Evolutionary conservation across 2,888 invertebrate genomes (phyloP).

Genomic region (Hyppa rectilinea): DNA sequence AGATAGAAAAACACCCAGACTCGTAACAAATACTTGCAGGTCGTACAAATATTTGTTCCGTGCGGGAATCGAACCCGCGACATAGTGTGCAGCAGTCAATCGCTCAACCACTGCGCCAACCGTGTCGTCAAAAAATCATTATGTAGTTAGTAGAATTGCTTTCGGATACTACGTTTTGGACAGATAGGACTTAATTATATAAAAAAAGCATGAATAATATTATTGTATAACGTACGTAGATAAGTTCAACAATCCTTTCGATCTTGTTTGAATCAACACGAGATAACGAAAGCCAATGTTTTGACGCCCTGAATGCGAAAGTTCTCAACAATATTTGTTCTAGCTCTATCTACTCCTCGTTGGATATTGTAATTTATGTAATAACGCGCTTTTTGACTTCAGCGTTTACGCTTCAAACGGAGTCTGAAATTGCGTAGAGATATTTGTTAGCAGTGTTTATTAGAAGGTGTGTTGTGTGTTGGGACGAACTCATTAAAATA

Average conservation of each 20-base stretch:
- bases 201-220: too few species aligned
- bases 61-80: too few species aligned
- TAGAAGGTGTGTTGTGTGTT: conserved; percentile 15
- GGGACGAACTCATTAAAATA: conserved; percentile 42
- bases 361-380: conserved; percentile 63
- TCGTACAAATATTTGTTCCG: too few species aligned
- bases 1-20: too few species aligned
- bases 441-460: conserved; percentile 28
- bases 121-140: too few species aligned
- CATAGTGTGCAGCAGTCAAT: too few species aligned
- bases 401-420: conserved; percentile 28
- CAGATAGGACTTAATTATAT: too few species aligned
- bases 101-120: too few species aligned
- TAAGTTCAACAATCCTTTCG: conserved; percentile 31
- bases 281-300: conserved; percentile 38
- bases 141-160: background rate
- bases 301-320: conserved; percentile 48
- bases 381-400: conserved; percentile 44
- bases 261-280: conserved; percentile 53
- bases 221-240: too few species aligned
- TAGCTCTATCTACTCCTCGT: conserved; percentile 50
- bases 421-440: conserved; percentile 32
- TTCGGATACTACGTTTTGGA: background rate
- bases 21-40: too few species aligned
- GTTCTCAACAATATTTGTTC: conserved; percentile 59